Conservation (phyloP, 2,888 invertebrate species). For the Drosophila putrida region DNA sequence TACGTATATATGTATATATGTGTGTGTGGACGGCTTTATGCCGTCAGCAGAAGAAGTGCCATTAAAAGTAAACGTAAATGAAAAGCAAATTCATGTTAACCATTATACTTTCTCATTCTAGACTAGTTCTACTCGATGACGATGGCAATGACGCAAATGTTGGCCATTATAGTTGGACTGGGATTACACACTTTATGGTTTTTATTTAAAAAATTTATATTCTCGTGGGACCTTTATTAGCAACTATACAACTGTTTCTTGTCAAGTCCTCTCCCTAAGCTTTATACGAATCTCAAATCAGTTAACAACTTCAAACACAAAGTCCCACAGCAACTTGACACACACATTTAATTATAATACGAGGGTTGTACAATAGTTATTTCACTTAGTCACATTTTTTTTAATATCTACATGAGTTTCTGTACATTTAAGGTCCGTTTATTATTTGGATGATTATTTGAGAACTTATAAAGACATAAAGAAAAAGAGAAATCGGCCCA, state of each 20-base stretch:
- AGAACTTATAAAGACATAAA: too few species aligned
- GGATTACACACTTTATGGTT: constrained; percentile 33
- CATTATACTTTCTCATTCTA: constrained; percentile 14
- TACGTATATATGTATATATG: too few species aligned
- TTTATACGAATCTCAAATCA: constrained; percentile 10
- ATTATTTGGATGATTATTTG: too few species aligned
- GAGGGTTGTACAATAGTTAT: constrained; percentile 1
- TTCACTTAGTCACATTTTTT: too few species aligned
- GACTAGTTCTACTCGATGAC: constrained; percentile 4
- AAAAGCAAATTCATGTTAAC: constrained; percentile 51
- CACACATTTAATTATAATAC: neutral
- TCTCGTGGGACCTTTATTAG: constrained; percentile 52
- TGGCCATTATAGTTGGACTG: constrained; percentile 24
- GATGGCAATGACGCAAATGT: constrained; percentile 57
- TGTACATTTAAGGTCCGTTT: too few species aligned
- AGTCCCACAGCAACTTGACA: constrained; percentile 18
- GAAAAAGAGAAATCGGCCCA: too few species aligned
- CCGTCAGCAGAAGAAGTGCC: constrained; percentile 41
- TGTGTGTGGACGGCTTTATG: constrained; percentile 11
- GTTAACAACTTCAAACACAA: constrained; percentile 20
- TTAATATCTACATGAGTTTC: too few species aligned
- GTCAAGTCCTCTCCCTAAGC: neutral
- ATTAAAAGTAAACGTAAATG: constrained; percentile 54
- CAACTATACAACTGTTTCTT: constrained; percentile 40
- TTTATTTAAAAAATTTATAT: constrained; percentile 56